Evolutionary conservation across 1,140 invertebrate species (phyloP).

Genomic region (Leucophenga varia): DNA sequence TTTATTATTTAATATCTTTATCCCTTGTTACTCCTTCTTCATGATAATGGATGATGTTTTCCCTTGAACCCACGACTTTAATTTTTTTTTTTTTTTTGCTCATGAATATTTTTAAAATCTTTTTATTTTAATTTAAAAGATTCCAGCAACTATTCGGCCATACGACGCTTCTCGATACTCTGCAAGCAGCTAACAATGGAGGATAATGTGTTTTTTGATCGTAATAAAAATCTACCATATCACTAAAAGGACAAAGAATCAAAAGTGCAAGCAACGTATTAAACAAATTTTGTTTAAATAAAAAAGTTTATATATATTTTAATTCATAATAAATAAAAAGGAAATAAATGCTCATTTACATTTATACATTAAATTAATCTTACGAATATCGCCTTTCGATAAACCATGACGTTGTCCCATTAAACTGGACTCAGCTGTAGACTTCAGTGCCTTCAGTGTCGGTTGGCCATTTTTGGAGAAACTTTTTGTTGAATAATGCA

Average conservation of each 20-base stretch:
- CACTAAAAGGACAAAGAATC: conserved; percentile 26
- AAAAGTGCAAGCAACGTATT: too few relatives aligned
- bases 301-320: conserved; percentile 14
- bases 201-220: conserved; percentile 49
- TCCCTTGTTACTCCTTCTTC: too few relatives aligned
- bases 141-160: conserved; percentile 37
- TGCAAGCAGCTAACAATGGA: conserved; percentile 52
- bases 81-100: conserved; percentile 10
- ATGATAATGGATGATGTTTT: too few relatives aligned
- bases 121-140: conserved; percentile 28
- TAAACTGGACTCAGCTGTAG: conserved; percentile 31
- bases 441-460: conserved; percentile 63
- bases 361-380: conserved; percentile 75
- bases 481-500: conserved; percentile 76
- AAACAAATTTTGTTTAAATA: too few relatives aligned
- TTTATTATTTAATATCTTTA: too few relatives aligned
- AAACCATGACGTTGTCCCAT: conserved; percentile 73
- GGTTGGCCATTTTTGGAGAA: conserved; percentile 72
- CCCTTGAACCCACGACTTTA: too few relatives aligned
- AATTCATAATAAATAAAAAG: conserved; percentile 20
- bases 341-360: conserved; percentile 53
- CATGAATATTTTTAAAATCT: too few relatives aligned
- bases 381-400: conserved; percentile 69
- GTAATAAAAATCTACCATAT: conserved; percentile 45
- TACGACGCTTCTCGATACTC: conserved; percentile 49